These are phyloP conservation scores for Dendroctonus ponderosae DNA, from an alignment of 1,140 invertebrate species.

Conservation along the genomic window DNA sequence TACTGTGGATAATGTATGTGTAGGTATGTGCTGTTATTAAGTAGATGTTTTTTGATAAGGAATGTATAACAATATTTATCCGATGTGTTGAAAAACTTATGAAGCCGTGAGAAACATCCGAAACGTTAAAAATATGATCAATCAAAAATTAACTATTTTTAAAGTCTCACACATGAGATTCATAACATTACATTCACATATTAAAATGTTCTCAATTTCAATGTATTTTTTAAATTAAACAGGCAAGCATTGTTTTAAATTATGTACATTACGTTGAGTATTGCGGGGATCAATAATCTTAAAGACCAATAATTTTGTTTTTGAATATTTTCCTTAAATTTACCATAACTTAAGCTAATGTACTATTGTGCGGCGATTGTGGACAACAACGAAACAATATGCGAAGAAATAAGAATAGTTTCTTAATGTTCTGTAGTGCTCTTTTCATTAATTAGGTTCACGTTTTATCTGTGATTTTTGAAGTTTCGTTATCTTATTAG, in stretches of 20 bases:
- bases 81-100: too few species aligned
- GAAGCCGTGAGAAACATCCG: too few species aligned
- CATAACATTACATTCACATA: too few species aligned
- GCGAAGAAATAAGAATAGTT: constrained; percentile 14
- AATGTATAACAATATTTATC: too few species aligned
- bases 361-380: constrained; percentile 26
- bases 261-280: constrained; percentile 9
- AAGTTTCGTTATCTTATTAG: constrained; percentile 37
- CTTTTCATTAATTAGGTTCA: constrained; percentile 36
- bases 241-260: not conserved
- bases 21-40: too few species aligned
- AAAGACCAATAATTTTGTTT: constrained; percentile 7
- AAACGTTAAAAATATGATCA: too few species aligned
- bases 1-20: too few species aligned
- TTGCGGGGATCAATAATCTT: constrained; percentile 27
- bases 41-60: too few species aligned
- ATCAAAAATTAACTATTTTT: too few species aligned
- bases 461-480: constrained; percentile 42
- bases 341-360: too few species aligned
- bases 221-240: not conserved
- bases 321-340: too few species aligned
- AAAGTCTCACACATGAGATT: too few species aligned
- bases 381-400: constrained; percentile 26
- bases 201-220: not conserved
- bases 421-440: constrained; percentile 27